Percentiles rank a stretch among this genome's conserved stretches.
Evolutionary conservation across 2,888 invertebrate species (phyloP).

Genomic region (Linnaemya vulpina): DNA sequence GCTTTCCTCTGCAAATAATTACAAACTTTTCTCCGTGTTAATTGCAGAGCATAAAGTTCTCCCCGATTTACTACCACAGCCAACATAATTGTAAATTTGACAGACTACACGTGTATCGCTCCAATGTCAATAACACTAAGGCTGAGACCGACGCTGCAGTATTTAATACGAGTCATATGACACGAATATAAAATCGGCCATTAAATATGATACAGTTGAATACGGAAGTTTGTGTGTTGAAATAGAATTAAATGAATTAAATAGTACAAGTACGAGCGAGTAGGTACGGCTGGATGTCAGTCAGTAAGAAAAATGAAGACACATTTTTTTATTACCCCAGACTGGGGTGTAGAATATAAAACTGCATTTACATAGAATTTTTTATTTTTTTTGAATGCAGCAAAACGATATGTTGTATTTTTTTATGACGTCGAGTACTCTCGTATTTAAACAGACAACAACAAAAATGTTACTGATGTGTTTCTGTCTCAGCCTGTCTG

Average conservation of each 20-base stretch:
- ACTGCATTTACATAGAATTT: no score
- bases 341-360: no score
- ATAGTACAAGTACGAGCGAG: no score
- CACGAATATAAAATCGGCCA: background rate
- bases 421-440: conserved; percentile 49
- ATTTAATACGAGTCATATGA: conserved; percentile 2
- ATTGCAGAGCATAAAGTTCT: no score
- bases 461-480: background rate
- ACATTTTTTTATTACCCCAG: background rate
- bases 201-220: conserved; percentile 10
- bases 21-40: no score
- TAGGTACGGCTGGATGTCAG: background rate
- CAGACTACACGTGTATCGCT: conserved; percentile 33
- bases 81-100: conserved; percentile 10
- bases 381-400: background rate
- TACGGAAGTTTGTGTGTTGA: background rate
- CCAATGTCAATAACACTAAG: conserved; percentile 48
- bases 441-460: background rate
- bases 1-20: no score
- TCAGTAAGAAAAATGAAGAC: background rate
- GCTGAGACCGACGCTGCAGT: background rate
- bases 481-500: conserved; percentile 8
- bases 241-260: conserved; percentile 8
- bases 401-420: conserved; percentile 13
- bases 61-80: no score